Evolutionary conservation across 2,888 invertebrate species (phyloP).

Genomic region (Netelia fuscicornis): DNA sequence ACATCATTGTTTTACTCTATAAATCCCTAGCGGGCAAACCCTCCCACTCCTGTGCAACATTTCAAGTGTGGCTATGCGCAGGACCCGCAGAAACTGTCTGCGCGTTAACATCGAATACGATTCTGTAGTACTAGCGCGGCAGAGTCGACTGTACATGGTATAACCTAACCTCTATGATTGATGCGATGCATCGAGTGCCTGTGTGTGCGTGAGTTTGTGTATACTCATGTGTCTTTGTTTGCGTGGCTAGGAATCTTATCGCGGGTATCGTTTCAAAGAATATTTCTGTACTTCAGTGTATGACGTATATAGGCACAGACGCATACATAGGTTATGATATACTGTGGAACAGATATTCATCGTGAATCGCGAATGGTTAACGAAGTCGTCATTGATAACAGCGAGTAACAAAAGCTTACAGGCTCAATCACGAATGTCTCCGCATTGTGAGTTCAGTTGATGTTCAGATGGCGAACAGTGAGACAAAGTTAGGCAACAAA

Average conservation of each 20-base stretch:
- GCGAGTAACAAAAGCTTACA: slow-evolving; percentile 4
- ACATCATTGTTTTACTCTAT: no score
- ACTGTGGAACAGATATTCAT: background rate
- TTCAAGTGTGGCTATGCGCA: no score
- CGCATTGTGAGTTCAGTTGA: slow-evolving; percentile 28
- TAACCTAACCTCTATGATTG: background rate
- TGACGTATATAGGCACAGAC: background rate
- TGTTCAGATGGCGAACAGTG: slow-evolving; percentile 65
- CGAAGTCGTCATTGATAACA: background rate
- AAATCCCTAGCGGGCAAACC: no score
- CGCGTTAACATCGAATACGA: no score
- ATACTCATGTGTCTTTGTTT: no score
- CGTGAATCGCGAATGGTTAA: slow-evolving; percentile 1
- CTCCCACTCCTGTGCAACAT: no score
- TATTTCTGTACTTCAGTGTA: background rate
- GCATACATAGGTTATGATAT: background rate
- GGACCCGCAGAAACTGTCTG: no score
- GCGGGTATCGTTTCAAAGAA: background rate
- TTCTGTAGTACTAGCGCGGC: no score
- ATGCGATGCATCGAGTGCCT: background rate
- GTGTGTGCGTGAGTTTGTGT: no score
- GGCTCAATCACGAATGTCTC: background rate
- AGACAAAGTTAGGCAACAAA: slow-evolving; percentile 53
- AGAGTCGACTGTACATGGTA: background rate
- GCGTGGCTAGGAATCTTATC: no score